Evolutionary conservation across 2,888 invertebrate species (phyloP).

Genomic region (Sclerodermus sp.): DNA sequence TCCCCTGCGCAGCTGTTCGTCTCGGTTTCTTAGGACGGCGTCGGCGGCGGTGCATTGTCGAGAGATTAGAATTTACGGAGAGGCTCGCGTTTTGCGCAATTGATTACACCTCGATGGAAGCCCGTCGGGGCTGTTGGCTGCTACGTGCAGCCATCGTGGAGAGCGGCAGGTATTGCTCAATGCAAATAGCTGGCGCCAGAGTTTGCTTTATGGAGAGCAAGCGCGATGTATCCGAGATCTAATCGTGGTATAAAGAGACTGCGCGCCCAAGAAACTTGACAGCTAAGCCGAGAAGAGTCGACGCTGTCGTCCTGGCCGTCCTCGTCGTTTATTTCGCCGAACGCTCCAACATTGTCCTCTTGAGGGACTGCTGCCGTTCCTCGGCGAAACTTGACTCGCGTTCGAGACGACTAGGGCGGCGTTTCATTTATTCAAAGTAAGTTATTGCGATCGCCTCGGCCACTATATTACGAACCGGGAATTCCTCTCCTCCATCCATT

Average conservation of each 20-base stretch:
- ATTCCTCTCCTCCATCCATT: constrained; percentile 36
- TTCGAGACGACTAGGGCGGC: constrained; percentile 46
- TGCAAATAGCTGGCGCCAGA: no score
- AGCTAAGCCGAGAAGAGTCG: constrained; percentile 1
- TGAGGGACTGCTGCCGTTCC: constrained; percentile 41
- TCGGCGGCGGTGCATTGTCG: no score
- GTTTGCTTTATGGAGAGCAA: no score
- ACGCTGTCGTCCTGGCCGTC: constrained; percentile 13
- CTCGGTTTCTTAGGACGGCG: no score
- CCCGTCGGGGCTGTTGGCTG: no score
- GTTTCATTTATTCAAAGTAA: constrained; percentile 56
- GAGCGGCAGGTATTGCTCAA: no score
- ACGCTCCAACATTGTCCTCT: constrained; percentile 45
- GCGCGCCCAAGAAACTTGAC: neutral
- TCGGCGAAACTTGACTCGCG: constrained; percentile 42
- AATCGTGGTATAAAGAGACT: neutral
- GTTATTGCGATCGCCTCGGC: constrained; percentile 51
- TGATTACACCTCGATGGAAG: no score
- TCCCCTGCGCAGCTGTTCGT: no score
- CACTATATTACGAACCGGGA: constrained; percentile 49
- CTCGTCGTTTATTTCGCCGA: constrained; percentile 44
- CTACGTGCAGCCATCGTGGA: no score
- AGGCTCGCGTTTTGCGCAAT: no score
- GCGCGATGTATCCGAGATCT: no score
- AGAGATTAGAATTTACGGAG: no score